These are phyloP conservation scores for Pagrus major DNA, from an alignment of 2,113 vertebrate species.

Conservation along the genomic window DNA sequence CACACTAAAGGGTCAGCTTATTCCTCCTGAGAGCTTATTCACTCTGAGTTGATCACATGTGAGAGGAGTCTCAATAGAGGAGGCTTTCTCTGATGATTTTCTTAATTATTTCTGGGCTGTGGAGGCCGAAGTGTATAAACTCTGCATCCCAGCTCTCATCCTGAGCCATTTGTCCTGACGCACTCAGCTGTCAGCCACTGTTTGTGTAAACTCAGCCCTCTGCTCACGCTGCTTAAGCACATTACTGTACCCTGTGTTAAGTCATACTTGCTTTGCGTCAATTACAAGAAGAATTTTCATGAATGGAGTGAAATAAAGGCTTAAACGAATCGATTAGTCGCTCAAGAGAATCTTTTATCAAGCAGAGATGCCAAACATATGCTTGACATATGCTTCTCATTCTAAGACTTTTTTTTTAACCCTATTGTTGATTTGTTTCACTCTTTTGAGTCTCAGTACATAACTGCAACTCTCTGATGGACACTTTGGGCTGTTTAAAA, in stretches of 20 bases:
- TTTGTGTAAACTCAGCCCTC: slow-evolving; percentile 19
- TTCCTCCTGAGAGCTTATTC: slow-evolving; percentile 19
- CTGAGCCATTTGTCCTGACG: slow-evolving; percentile 16
- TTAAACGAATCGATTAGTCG: neutral
- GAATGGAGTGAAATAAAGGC: neutral
- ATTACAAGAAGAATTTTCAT: neutral
- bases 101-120: neutral
- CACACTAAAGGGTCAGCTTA: slow-evolving; percentile 18
- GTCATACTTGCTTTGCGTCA: neutral
- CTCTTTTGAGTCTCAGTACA: neutral
- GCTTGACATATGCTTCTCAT: too few species aligned
- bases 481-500: neutral
- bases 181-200: slow-evolving; percentile 9
- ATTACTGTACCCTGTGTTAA: neutral
- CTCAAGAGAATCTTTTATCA: neutral
- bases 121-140: neutral
- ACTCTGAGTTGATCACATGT: slow-evolving; percentile 19
- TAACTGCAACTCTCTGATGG: neutral
- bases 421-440: neutral
- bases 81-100: neutral
- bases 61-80: neutral
- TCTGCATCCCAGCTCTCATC: slow-evolving; percentile 1
- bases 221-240: slow-evolving; percentile 20
- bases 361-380: neutral
- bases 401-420: neutral